These are phyloP conservation scores for Dromococcyx pavoninus DNA, from an alignment of 2,797 vertebrate species.

Conservation along the genomic window DNA sequence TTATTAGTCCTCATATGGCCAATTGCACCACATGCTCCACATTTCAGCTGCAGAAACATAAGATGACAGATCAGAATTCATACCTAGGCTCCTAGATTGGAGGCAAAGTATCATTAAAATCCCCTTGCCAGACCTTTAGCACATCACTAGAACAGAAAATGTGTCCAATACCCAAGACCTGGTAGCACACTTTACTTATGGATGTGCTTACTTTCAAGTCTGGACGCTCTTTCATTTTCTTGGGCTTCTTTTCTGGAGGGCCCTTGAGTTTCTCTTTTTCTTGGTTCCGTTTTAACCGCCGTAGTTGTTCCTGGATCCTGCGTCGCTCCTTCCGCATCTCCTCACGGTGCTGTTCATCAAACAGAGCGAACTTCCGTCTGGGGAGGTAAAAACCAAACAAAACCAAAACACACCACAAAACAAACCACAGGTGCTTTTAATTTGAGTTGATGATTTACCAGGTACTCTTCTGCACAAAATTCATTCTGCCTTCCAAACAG, in stretches of 20 bases:
- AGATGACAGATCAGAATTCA: neutral
- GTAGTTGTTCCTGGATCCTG: constrained; percentile 94
- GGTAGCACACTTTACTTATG: neutral
- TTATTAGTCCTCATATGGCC: constrained; percentile 99
- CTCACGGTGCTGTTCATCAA: constrained; percentile 96
- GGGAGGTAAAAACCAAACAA: neutral
- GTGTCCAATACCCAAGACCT: neutral
- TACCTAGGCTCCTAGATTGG: neutral
- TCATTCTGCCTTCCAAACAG: neutral
- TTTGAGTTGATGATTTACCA: neutral
- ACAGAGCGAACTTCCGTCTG: constrained; percentile 95
- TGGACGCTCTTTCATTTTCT: constrained; percentile 96
- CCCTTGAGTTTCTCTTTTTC: constrained; percentile 97
- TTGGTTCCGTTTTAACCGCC: constrained; percentile 94
- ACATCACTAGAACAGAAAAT: neutral
- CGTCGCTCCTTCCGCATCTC: constrained; percentile 97
- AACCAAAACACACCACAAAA: neutral
- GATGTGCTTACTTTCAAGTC: constrained; percentile 90
- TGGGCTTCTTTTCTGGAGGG: constrained; percentile 96
- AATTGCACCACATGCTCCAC: constrained; percentile 96
- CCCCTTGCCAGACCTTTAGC: neutral
- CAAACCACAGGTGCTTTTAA: neutral
- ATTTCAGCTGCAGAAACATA: constrained; percentile 87
- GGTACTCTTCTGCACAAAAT: neutral
- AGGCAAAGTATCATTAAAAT: neutral